Evolutionary conservation across 2,888 invertebrate genomes (phyloP), one percentile per base, ranked within the genome.

Genomic region (Drosophila paranaensis): DNA sequence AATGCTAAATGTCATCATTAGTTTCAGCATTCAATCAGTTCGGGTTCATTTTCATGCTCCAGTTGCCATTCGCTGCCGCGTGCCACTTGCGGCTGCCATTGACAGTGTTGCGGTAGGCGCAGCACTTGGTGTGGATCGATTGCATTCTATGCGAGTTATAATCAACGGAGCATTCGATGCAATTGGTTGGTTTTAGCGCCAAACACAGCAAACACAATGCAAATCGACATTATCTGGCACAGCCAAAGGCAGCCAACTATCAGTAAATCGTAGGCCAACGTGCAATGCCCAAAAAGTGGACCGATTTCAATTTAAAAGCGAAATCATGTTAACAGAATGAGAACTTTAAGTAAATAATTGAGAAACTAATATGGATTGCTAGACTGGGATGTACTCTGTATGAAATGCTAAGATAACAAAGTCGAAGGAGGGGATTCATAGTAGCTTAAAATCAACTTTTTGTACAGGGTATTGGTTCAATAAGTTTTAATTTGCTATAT

Each of bases 61-160:
- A 67, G 50, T 71, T 75, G 71, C 74, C 60, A 64, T 70, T 60
- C 68, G 68, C 73, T 16, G 71, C 62, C 60, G 6, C 30, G 8
- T 70, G 66, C 73, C 37, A 74, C 79, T 67, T 45, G 54, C 33
- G 79, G 55, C 72, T 70, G 70, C 50, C 58, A 58, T 46, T 58
- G 64, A 39, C 65, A 76, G 64, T 53, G 67, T 70, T 84, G 88
- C 56, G 77, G 85, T 62, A 54, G 71, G 68, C 48, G 54, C 61
- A 37, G 68, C 45, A 60, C 55, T 48, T 58, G 65, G 58, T 64
- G 81, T 57, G 51, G 60, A 64, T 74, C 71, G 75, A 73, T 83
- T 71, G 54, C 66, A 68, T 76, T 72, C 30, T 66, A 64, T 77
- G 71, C 70, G 60, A 73, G 75, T 71, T 81, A 86, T 81, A 73